Evolutionary conservation across 1,140 invertebrate species (phyloP).

Genomic region (Papilio xuthus): DNA sequence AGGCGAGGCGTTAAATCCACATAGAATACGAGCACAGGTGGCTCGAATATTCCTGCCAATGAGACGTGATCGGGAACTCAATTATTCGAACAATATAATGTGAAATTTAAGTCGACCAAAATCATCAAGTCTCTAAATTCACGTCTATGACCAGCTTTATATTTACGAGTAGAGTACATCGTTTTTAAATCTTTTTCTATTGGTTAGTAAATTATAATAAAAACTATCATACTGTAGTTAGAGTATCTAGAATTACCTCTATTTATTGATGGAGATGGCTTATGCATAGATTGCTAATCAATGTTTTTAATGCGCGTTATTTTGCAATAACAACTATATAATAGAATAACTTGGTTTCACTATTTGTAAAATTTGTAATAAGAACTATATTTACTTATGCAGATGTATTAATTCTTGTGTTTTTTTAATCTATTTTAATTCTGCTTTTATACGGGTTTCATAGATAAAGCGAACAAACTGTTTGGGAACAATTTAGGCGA

Average conservation of each 20-base stretch:
- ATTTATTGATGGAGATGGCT: no score
- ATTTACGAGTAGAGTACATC: not conserved
- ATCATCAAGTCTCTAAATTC: constrained; percentile 14
- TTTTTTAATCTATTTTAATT: not conserved
- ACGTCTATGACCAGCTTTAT: not conserved
- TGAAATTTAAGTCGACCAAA: constrained; percentile 28
- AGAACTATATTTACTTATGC: no score
- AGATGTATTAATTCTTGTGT: not conserved
- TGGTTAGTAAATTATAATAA: no score
- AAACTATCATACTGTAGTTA: no score
- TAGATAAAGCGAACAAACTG: not conserved
- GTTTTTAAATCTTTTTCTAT: no score
- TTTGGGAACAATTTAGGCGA: constrained; percentile 17
- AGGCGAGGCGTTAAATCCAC: constrained; percentile 77
- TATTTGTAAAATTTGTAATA: no score
- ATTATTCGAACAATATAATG: constrained; percentile 33
- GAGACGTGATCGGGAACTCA: constrained; percentile 76
- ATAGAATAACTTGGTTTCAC: no score
- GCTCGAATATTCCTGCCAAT: constrained; percentile 78
- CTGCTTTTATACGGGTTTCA: not conserved
- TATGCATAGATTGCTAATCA: no score
- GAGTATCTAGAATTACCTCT: no score
- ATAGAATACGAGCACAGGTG: constrained; percentile 79
- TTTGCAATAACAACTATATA: no score
- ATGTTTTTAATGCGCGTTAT: no score